Conservation (phyloP, 2,113 vertebrate species). For the Mandrillus leucophaeus region DNA sequence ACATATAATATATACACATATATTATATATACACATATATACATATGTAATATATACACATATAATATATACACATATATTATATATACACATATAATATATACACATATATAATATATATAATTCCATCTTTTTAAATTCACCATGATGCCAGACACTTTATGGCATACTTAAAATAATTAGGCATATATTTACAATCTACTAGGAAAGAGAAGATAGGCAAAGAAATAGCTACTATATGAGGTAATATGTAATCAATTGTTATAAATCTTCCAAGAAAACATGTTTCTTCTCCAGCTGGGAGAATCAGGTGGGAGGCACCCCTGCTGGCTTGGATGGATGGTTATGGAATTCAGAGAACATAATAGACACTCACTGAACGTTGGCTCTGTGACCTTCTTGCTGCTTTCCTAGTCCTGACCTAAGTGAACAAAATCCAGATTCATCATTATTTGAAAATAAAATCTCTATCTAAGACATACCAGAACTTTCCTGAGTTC, state of each 20-base stretch:
- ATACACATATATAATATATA: not conserved
- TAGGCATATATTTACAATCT: not conserved
- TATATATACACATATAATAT: not conserved
- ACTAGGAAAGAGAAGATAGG: not conserved
- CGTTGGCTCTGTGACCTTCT: not conserved
- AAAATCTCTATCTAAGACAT: not conserved
- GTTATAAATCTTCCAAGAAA: slow-evolving; percentile 15
- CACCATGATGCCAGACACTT: not conserved
- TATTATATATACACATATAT: not conserved
- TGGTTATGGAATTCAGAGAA: too few species aligned
- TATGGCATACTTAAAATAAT: slow-evolving; percentile 9
- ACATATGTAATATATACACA: too few species aligned
- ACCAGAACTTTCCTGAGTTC: not conserved
- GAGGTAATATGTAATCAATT: not conserved
- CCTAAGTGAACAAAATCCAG: not conserved
- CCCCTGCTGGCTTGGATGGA: not conserved
- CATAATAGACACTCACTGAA: not conserved
- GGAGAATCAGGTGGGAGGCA: not conserved
- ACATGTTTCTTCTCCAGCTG: not conserved
- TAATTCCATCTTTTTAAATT: not conserved
- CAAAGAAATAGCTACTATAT: not conserved
- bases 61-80: too few species aligned
- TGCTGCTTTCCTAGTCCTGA: not conserved
- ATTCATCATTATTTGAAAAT: slow-evolving; percentile 7
- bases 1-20: not conserved